These are phyloP conservation scores for Mastomys natalensis DNA, from an alignment of 2,113 vertebrate genomes.

Conservation along the genomic window DNA sequence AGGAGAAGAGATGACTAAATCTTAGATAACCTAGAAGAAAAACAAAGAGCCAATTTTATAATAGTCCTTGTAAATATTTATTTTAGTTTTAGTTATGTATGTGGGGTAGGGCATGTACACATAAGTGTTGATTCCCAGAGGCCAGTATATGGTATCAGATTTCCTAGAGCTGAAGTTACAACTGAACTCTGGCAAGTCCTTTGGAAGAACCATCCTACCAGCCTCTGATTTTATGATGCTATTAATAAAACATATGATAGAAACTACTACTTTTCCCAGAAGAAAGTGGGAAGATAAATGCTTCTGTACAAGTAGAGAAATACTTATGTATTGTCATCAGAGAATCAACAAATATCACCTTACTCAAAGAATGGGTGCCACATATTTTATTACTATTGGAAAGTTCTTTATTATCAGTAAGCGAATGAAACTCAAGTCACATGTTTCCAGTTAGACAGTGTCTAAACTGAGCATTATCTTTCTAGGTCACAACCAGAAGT, in stretches of 20 bases:
- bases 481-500: not conserved
- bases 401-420: not conserved
- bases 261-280: not conserved
- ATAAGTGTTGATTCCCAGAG: not conserved
- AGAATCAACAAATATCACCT: slow-evolving; percentile 2
- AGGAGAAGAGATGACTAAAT: not conserved
- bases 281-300: not conserved
- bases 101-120: not conserved
- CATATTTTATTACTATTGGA: slow-evolving; percentile 2
- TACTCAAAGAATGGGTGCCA: slow-evolving; percentile 23
- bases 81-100: not conserved
- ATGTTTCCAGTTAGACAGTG: not conserved
- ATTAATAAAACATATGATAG: not conserved
- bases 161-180: not conserved
- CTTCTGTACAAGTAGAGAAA: not conserved
- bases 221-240: not conserved
- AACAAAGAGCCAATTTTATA: not conserved
- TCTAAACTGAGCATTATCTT: not conserved
- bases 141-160: not conserved
- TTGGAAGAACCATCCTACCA: not conserved
- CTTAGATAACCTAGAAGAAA: not conserved
- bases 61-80: not conserved
- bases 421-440: not conserved
- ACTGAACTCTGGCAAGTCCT: not conserved
- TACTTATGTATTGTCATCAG: not conserved